Conservation (phyloP, 2,797 vertebrate genomes). For the Hyperoplus lanceolatus region DNA sequence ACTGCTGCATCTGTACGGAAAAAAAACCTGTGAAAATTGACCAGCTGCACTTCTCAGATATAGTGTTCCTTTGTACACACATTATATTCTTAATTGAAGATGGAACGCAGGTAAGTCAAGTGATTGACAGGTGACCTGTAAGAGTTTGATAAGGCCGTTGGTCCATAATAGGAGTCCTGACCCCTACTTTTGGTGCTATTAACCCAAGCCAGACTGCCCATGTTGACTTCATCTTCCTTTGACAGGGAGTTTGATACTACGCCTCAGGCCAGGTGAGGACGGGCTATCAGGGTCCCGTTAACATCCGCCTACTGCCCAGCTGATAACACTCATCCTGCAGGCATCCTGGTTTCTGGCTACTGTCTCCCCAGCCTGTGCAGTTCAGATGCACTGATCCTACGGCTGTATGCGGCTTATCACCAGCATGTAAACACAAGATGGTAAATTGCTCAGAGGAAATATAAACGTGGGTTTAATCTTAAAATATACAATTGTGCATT, state of each 20-base stretch:
- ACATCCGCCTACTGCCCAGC: conserved; percentile 56
- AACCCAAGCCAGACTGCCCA: conserved; percentile 61
- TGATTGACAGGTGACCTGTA: conserved; percentile 81
- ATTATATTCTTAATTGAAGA: conserved; percentile 70
- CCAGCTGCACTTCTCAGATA: conserved; percentile 68
- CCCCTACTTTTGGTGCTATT: conserved; percentile 80
- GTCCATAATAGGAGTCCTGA: conserved; percentile 81
- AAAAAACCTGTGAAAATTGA: conserved; percentile 38
- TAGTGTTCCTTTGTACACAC: conserved; percentile 51
- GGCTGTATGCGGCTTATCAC: conserved; percentile 55
- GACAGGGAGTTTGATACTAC: conserved; percentile 69
- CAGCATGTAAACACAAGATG: conserved; percentile 5
- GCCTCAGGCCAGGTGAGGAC: conserved; percentile 67
- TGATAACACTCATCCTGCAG: conserved; percentile 72
- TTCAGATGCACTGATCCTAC: conserved; percentile 36
- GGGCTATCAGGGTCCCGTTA: conserved; percentile 62
- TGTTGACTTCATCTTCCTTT: conserved; percentile 74
- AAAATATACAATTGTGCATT: conserved; percentile 56
- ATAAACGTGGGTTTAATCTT: conserved; percentile 44
- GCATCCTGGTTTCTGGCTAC: conserved; percentile 26
- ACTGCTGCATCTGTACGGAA: conserved; percentile 17
- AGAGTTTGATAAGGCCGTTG: conserved; percentile 76
- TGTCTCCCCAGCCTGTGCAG: conserved; percentile 33
- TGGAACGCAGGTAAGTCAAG: conserved; percentile 61
- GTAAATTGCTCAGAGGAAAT: conserved; percentile 46